A percentile compares a stretch with the other conserved stretches of the same genome.
phyloP scores from a whole-genome alignment of 64 coral and sea anemone genomes.

The Stichodactyla helianthus region DNA sequence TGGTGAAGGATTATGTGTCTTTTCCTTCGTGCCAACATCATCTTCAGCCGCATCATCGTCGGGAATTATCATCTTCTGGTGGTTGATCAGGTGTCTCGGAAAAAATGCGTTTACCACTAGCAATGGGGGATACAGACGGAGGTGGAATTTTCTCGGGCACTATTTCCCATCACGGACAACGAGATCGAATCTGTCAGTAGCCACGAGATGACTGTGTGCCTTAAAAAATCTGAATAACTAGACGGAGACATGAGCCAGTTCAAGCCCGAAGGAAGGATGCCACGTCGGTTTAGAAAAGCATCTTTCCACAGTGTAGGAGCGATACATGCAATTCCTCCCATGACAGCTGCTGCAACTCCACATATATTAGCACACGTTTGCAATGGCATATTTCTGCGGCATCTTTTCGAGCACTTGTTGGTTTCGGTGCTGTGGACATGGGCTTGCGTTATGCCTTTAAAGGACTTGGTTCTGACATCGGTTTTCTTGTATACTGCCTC shows the following conservation, averaged over 20 bases:
- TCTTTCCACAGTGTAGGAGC: constrained; percentile 27
- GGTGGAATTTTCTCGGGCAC: not conserved
- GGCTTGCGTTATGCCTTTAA: constrained; percentile 8
- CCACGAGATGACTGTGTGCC: constrained; percentile 17
- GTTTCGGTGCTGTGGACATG: not conserved
- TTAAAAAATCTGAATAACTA: constrained; percentile 17
- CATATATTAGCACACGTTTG: constrained; percentile 50
- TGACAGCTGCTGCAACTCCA: constrained; percentile 32
- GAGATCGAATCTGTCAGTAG: constrained; percentile 11
- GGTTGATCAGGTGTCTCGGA: not conserved
- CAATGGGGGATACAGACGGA: not conserved
- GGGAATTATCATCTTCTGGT: not conserved
- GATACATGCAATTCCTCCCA: constrained; percentile 35
- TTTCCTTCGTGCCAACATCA: too few relatives aligned
- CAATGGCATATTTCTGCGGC: constrained; percentile 37
- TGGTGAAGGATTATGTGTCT: too few relatives aligned
- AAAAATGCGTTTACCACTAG: not conserved
- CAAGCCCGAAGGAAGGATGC: not conserved
- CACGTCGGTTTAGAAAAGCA: not conserved
- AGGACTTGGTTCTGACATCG: not conserved
- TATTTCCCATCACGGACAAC: not conserved
- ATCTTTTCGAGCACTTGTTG: constrained; percentile 4
- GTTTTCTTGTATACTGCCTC: constrained; percentile 14
- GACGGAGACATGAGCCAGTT: constrained; percentile 34
- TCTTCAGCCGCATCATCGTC: not conserved